phyloP scores from a whole-genome alignment of 1,140 invertebrate species.

The Ceratitis capitata region DNA sequence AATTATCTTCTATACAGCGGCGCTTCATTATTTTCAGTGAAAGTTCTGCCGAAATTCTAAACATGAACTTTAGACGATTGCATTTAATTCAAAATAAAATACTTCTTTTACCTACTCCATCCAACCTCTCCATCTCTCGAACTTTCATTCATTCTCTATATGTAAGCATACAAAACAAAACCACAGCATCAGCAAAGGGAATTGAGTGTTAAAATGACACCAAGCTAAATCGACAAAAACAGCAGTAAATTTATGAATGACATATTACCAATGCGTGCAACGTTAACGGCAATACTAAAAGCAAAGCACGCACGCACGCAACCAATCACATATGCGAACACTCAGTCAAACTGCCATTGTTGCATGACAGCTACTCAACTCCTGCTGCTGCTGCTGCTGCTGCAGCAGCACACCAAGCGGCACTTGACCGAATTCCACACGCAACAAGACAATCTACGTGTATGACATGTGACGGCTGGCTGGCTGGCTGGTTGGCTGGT shows the following conservation, averaged over 20 bases:
- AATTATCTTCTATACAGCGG: too few species aligned
- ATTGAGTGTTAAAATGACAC: neutral
- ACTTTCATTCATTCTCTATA: too few species aligned
- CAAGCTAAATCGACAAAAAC: neutral
- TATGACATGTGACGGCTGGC: neutral
- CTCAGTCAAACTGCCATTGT: neutral
- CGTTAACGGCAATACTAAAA: neutral
- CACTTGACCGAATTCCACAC: slow-evolving; percentile 26
- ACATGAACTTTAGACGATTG: too few species aligned
- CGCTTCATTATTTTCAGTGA: too few species aligned
- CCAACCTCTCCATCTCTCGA: too few species aligned
- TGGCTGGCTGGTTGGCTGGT: too few species aligned
- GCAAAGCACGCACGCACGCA: neutral
- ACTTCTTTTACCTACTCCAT: too few species aligned
- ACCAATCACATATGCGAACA: neutral
- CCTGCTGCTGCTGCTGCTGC: neutral
- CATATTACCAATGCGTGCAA: slow-evolving; percentile 12
- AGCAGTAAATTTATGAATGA: slow-evolving; percentile 11
- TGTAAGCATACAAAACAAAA: neutral
- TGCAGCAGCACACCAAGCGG: neutral
- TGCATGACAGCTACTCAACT: neutral
- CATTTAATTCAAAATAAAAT: too few species aligned
- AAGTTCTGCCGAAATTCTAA: too few species aligned
- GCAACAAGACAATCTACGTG: neutral
- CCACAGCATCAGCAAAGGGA: neutral